Conservation (phyloP, 2,888 invertebrate genomes). For the Drymonia ruficornis region DNA sequence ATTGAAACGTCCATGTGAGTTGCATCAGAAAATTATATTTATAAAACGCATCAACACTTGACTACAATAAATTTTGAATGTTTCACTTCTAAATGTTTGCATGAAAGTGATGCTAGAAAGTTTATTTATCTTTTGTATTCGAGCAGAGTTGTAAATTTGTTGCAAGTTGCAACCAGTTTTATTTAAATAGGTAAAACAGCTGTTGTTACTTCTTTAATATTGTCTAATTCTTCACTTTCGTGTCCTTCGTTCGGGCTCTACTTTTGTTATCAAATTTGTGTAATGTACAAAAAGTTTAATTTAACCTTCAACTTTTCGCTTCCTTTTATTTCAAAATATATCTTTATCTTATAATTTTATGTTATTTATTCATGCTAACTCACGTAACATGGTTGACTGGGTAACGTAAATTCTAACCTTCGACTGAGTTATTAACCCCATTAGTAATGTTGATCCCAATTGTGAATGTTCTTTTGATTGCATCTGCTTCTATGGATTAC, state of each 20-base stretch:
- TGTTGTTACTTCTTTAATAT: background rate
- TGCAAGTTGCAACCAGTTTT: background rate
- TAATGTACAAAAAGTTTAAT: background rate
- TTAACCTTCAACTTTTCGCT: background rate
- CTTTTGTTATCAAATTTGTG: background rate
- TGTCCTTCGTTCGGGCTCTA: background rate
- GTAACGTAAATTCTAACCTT: background rate
- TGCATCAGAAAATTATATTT: constrained; percentile 6
- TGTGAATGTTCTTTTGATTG: background rate
- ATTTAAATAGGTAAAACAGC: background rate
- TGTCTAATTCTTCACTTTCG: background rate
- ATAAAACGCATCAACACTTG: background rate
- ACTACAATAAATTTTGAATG: background rate
- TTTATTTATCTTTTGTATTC: constrained; percentile 2
- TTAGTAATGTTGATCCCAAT: background rate
- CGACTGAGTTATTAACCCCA: background rate
- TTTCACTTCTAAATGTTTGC: constrained; percentile 1
- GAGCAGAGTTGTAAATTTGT: background rate
- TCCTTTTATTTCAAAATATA: background rate
- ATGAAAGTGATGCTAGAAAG: background rate
- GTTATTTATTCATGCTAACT: background rate
- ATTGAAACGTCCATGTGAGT: constrained; percentile 7
- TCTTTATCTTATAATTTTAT: background rate
- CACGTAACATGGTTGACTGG: background rate
- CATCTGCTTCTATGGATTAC: background rate